phyloP scores from a whole-genome alignment of 2,113 vertebrate genomes.

The Trichechus manatus region DNA sequence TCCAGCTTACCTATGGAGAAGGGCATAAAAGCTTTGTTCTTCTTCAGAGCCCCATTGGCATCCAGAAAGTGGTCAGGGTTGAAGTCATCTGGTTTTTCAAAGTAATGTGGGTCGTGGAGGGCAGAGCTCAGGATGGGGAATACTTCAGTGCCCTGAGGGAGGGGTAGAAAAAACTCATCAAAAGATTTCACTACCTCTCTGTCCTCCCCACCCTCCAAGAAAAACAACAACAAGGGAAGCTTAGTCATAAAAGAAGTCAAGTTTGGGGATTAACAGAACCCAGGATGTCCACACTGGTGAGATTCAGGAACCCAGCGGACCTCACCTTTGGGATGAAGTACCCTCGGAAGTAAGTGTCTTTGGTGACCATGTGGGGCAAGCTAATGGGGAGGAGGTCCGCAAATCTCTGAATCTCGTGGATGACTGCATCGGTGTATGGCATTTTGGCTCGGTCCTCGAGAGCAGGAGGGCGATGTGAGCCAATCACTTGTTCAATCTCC shows the following conservation, averaged over 20 bases:
- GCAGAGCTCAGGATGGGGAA: conserved; percentile 78
- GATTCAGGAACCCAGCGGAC: fast-evolving
- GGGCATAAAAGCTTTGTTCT: conserved; percentile 81
- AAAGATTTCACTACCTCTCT: not conserved
- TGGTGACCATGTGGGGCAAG: conserved; percentile 39
- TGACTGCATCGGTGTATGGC: conserved; percentile 72
- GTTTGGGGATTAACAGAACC: not conserved
- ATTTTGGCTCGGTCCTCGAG: conserved; percentile 66
- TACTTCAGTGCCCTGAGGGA: conserved; percentile 77
- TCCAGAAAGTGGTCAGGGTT: conserved; percentile 84
- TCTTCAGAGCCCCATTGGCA: conserved; percentile 77
- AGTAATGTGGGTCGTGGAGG: conserved; percentile 75
- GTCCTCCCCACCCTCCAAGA: not conserved
- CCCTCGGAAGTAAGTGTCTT: conserved; percentile 68
- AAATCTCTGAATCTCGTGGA: conserved; percentile 75
- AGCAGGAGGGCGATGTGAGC: conserved; percentile 48
- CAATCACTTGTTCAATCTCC: conserved; percentile 75
- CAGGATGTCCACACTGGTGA: not conserved
- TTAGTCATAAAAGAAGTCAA: not conserved
- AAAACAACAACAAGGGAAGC: not conserved
- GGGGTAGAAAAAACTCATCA: not conserved
- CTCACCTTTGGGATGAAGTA: conserved; percentile 74
- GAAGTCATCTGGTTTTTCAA: conserved; percentile 79
- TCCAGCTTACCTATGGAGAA: conserved; percentile 79
- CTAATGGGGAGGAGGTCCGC: not conserved